Conservation (phyloP, 2,888 invertebrate genomes). For the Drosophila borborema region DNA sequence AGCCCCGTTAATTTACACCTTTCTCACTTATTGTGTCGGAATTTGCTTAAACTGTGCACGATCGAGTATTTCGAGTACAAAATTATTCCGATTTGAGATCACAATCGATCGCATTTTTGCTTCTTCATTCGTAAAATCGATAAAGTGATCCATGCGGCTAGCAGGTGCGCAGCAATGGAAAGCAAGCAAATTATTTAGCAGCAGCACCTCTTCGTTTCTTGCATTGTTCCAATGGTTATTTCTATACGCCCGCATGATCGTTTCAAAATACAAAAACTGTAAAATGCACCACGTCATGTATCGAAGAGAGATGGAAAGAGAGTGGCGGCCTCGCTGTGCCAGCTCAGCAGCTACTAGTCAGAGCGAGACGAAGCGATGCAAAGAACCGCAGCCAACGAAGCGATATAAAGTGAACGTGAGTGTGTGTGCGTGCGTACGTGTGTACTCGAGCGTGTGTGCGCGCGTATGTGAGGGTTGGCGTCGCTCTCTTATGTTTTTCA, state of each 20-base stretch:
- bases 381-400: slow-evolving; percentile 50
- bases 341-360: slow-evolving; percentile 7
- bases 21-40: neutral
- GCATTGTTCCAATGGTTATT: slow-evolving; percentile 15
- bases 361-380: slow-evolving; percentile 42
- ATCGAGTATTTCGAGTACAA: slow-evolving; percentile 51
- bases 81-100: slow-evolving; percentile 72
- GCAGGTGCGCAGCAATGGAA: slow-evolving; percentile 62
- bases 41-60: slow-evolving; percentile 31
- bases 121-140: slow-evolving; percentile 81
- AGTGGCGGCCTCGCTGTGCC: neutral
- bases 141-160: slow-evolving; percentile 80
- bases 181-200: slow-evolving; percentile 29
- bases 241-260: slow-evolving; percentile 69
- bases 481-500: slow-evolving; percentile 54
- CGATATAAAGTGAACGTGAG: slow-evolving; percentile 6
- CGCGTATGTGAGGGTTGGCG: slow-evolving; percentile 35
- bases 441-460: neutral
- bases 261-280: slow-evolving; percentile 53
- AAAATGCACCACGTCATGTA: slow-evolving; percentile 31
- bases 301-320: slow-evolving; percentile 43
- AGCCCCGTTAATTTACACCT: slow-evolving; percentile 2
- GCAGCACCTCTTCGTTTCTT: slow-evolving; percentile 22
- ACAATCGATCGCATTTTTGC: slow-evolving; percentile 77
- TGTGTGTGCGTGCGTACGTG: neutral